Base-by-base conservation (phyloP, 2,113 vertebrate genomes). In the Atherinomorus stipes region DNA sequence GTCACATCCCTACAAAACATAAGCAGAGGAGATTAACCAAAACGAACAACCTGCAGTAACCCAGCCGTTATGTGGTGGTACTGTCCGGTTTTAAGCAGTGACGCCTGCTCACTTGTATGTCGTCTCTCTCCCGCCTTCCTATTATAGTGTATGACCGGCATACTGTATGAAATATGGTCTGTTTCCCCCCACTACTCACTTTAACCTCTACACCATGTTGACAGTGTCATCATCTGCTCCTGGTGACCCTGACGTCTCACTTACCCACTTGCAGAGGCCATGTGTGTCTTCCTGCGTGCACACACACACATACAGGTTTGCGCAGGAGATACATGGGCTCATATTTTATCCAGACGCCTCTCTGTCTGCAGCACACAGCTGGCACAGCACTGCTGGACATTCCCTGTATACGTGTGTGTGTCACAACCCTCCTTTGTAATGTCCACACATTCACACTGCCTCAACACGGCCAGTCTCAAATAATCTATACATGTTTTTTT, bases 271-370 rank as follows among this genome's bases (percentile, higher is more conserved):
- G 26, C 52, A 67, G 64, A 71, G 61, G 62, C 40, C 51, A 64
- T 83, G 78, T 74, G 53, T 68, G 60, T 34, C 53, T 81, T 71
- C 67, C 28, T 81, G 50, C 59, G 44, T 61, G 38, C 40, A 58
- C 52, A 62, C 71, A 64, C 52, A 51, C 28, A 37, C 54, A 49
- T 44, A 31, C 56, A 58, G 10, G 63, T 63, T 53, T 65, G 62
- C 34, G 40, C 38, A 44, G 45, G 72, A 59, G 74, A 78, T 72
- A 78, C 81, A 84, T n/a, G 34, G 85, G 88, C 82, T 93, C 88
- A 75, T 91, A 86, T 93, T 91, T 90, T 91, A 90, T 64, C 65
- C 81, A 80, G 93, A 93, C 92, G 92, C 93, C 93, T 85, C 71
- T 40, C 87, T 89, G 92, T 92, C 92, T 93, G 86, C 85, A 76